Evolutionary conservation across 1,140 invertebrate species (phyloP), one percentile per base, ranked within the genome.

Genomic region (Meloidogyne floridensis): DNA sequence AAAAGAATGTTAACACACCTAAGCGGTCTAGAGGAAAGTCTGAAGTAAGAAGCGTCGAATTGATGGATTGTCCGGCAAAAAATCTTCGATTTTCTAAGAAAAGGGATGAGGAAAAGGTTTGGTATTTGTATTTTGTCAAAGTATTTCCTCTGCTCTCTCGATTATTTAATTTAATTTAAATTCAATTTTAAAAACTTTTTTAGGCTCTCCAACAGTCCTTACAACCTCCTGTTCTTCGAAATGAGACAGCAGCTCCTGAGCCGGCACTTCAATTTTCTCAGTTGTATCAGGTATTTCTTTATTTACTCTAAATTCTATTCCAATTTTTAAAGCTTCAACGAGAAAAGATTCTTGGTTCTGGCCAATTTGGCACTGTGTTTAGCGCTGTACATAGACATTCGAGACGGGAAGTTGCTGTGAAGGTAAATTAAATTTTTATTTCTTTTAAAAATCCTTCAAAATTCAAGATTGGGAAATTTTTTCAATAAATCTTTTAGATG

Each of bases 351-450:
- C 92, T 99, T 6, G 97, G 97, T 42, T 98, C 96, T 13, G 97
- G 97, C 0, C 97, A 99, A 91, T 99, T 99, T 92, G 97, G 97
- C 47, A 96, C 96, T 86, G 97, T 98, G 53, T 98, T 98, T 91
- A 95, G 95, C 83, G 96, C 96, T 89, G 82, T 89, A 32, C 88
- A 89, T 70, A 78, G 88, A 51, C 86, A 89, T 65, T 94, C 94
- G 6, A 92, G 93, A 54, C 91, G 95, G 77, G 92, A 95, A 65
- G 96, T 98, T 15, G 97, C 97, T 9, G 97, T 99, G 82, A 90
- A 97, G 92, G 95, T 98, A 3, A 47, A 47, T 47, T 71, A 59
- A 32, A 80, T 20, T 54, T 15, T 18, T n/a, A 69, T 7, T 15
- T 42, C 47, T n/a, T 13, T n/a, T 18, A 47, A 47, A 47, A 47